Evolutionary conservation across 2,888 invertebrate species (phyloP), one percentile per base, ranked within the genome.

Genomic region (Eristalinus aeneus): DNA sequence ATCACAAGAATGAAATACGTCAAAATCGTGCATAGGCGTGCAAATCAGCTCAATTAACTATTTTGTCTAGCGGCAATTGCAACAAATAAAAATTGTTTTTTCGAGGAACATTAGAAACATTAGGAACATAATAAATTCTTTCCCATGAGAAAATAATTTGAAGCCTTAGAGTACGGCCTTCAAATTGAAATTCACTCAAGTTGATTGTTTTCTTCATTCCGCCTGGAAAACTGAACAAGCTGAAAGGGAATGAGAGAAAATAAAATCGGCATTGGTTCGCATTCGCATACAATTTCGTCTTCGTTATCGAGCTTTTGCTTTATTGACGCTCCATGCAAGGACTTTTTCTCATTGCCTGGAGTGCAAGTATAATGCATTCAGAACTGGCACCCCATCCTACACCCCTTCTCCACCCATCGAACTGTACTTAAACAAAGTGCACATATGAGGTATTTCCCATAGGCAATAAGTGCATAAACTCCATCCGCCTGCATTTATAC

Each of bases 381-480:
- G 46, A 46, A 16, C n/a, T n/a, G 22, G 11, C 23, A 8, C 34
- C 34, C 11, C 9, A 1, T 11, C 36, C 53, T 0, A 11, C 16
- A n/a, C 53, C 12, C 53, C n/a, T n/a, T n/a, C n/a, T n/a, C n/a
- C n/a, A n/a, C n/a, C 69, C 23, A 23, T 27, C 56, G n/a, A 3
- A 12, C 39, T 39, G 46, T 71, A 71, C 71, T 74, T 68, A 78
- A 74, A 64, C 54, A 73, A 85, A 80, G 71, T 79, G 84, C 67
- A 79, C 80, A 67, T 80, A 76, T 75, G 79, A 67, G 16, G 31
- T 69, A 80, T 75, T 85, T 80, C 84, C 84, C 84, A 79, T 75
- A 84, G 79, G 84, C 75, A 76, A 72, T 75, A 80, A 63, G 31
- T 68, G 71, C 65, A 79, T 71, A 72, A 39, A 31, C 46, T 72